Conservation (phyloP, 2,888 invertebrate genomes). For the Eulithis testata region DNA sequence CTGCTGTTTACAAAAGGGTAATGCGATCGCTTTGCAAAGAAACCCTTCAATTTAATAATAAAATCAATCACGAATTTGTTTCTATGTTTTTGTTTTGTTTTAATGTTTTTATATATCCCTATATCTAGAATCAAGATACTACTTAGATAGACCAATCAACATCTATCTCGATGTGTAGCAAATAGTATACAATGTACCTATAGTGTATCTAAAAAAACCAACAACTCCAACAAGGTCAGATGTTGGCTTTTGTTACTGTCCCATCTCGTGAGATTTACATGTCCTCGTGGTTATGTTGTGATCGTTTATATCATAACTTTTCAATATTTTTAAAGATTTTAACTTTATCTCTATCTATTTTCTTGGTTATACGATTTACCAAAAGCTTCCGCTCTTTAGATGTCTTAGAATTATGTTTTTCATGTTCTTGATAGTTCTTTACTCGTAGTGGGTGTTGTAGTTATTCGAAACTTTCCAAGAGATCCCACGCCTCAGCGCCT, state of each 20-base stretch:
- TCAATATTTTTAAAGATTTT: constrained; percentile 26
- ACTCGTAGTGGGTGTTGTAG: constrained; percentile 38
- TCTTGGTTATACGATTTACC: constrained; percentile 18
- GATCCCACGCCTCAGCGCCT: constrained; percentile 52
- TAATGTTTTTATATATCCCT: no score
- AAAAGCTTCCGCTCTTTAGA: constrained; percentile 24
- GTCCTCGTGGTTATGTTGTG: constrained; percentile 27
- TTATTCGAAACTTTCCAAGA: constrained; percentile 48
- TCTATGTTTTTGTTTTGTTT: no score
- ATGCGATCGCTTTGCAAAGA: no score
- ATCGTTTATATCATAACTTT: constrained; percentile 30
- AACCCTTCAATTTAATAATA: no score
- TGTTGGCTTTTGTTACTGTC: constrained; percentile 27
- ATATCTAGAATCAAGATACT: no score
- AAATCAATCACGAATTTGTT: no score
- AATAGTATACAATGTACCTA: no score
- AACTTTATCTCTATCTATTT: constrained; percentile 9
- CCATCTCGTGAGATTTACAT: constrained; percentile 25
- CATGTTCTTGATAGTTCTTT: constrained; percentile 37
- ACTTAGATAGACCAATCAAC: no score
- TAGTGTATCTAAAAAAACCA: constrained; percentile 30
- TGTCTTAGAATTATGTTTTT: constrained; percentile 29
- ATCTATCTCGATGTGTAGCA: no score
- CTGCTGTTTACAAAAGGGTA: no score
- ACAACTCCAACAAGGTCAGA: constrained; percentile 26